Conservation (phyloP, 2,888 invertebrate genomes). For the Noctua comes region DNA sequence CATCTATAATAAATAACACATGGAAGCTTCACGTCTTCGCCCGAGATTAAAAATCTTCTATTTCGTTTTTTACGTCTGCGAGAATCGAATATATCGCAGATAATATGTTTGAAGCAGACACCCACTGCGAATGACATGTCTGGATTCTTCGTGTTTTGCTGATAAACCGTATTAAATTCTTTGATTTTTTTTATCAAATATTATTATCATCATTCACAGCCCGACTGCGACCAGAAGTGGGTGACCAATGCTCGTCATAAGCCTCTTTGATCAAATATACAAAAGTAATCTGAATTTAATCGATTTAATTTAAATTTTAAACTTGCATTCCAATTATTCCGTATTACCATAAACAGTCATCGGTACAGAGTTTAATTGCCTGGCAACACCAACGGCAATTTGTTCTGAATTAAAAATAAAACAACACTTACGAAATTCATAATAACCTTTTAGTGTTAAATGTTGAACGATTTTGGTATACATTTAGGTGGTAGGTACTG, state of each 20-base stretch:
- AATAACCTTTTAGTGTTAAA: slow-evolving; percentile 51
- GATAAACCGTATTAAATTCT: background rate
- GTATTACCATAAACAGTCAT: slow-evolving; percentile 32
- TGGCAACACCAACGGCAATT: slow-evolving; percentile 48
- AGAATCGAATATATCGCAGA: background rate
- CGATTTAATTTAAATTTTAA: slow-evolving; percentile 14
- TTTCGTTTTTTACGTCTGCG: slow-evolving; percentile 4
- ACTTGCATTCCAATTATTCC: slow-evolving; percentile 31
- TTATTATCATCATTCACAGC: background rate
- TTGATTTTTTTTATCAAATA: background rate
- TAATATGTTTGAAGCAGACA: slow-evolving; percentile 6
- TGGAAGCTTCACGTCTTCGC: background rate
- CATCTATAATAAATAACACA: slow-evolving; percentile 9
- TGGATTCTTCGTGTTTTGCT: background rate
- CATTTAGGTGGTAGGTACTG: slow-evolving; percentile 42
- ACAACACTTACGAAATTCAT: slow-evolving; percentile 47
- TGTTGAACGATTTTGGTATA: slow-evolving; percentile 23
- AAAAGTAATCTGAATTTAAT: slow-evolving; percentile 9
- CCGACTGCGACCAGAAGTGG: too few relatives aligned
- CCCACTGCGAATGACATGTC: background rate
- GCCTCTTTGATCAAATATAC: background rate
- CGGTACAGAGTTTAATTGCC: slow-evolving; percentile 16
- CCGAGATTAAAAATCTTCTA: slow-evolving; percentile 23
- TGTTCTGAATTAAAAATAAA: slow-evolving; percentile 30
- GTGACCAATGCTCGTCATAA: background rate